Evolutionary conservation across 1,140 invertebrate genomes (phyloP).

Genomic region (Euwallacea similis): DNA sequence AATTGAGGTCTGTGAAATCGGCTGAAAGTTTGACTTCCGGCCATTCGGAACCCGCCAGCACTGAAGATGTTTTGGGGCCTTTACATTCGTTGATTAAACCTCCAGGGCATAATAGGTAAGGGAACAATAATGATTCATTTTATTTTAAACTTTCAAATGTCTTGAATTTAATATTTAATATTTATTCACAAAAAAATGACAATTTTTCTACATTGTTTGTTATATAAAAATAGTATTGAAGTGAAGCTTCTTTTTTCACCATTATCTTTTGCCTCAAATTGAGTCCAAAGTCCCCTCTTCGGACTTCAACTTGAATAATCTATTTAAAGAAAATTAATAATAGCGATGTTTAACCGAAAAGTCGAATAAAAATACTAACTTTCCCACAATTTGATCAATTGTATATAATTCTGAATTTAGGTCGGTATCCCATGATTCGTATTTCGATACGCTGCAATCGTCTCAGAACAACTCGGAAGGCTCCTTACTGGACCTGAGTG

Average conservation of each 20-base stretch:
- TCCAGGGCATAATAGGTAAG: conserved; percentile 58
- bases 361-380: too few species aligned
- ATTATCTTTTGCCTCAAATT: too few species aligned
- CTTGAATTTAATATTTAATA: not conserved
- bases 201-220: not conserved
- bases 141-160: not conserved
- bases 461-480: conserved; percentile 57
- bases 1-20: conserved; percentile 69
- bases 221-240: too few species aligned
- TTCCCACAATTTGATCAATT: not conserved
- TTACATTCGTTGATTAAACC: conserved; percentile 54
- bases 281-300: too few species aligned
- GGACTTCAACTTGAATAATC: too few species aligned
- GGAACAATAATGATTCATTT: not conserved
- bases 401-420: conserved; percentile 47
- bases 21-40: conserved; percentile 66
- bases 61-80: conserved; percentile 54
- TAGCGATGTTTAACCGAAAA: too few species aligned
- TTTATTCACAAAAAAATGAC: conserved; percentile 14
- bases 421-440: conserved; percentile 89
- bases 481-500: conserved; percentile 70
- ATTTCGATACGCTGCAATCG: conserved; percentile 73
- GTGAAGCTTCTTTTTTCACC: too few species aligned
- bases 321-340: too few species aligned
- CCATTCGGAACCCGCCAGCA: conserved; percentile 55